These are phyloP conservation scores for Echinometra lucunter DNA, from an alignment of 53 echinoderm and acorn worm species.

Conservation along the genomic window DNA sequence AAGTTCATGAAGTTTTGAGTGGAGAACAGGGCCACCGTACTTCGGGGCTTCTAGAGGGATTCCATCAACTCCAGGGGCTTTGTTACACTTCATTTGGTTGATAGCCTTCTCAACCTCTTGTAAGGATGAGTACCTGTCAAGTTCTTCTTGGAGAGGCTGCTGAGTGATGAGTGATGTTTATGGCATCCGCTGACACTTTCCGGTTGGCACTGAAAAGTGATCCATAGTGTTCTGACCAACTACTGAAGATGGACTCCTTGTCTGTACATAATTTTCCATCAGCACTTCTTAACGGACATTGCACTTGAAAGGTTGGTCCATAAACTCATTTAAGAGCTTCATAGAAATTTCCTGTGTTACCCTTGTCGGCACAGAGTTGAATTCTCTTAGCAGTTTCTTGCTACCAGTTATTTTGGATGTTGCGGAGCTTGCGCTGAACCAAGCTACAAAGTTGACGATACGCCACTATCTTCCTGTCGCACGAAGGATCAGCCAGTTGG, in stretches of 20 bases:
- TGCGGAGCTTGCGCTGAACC: slow-evolving; percentile 61
- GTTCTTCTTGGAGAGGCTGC: slow-evolving; percentile 61
- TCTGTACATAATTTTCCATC: slow-evolving; percentile 39
- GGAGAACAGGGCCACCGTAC: slow-evolving; percentile 41
- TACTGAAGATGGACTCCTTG: slow-evolving; percentile 57
- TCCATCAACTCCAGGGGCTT: slow-evolving; percentile 72
- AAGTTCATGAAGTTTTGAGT: slow-evolving; percentile 48
- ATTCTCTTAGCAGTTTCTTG: slow-evolving; percentile 38
- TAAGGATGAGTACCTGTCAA: slow-evolving; percentile 56
- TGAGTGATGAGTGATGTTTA: slow-evolving; percentile 47
- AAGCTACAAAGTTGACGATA: slow-evolving; percentile 59
- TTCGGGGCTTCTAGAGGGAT: slow-evolving; percentile 62
- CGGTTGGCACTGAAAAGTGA: slow-evolving; percentile 63
- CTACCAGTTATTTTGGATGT: slow-evolving; percentile 69
- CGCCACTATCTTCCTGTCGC: slow-evolving; percentile 55
- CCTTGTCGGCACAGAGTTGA: slow-evolving; percentile 67
- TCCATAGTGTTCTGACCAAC: slow-evolving; percentile 70
- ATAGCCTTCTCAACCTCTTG: slow-evolving; percentile 60
- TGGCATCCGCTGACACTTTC: neutral
- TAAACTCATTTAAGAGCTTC: slow-evolving; percentile 75
- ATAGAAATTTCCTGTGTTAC: slow-evolving; percentile 65
- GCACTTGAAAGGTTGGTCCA: slow-evolving; percentile 59
- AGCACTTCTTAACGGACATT: slow-evolving; percentile 58
- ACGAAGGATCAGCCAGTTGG: slow-evolving; percentile 62
- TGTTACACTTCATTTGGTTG: slow-evolving; percentile 66